Percentiles rank a stretch among this genome's conserved stretches.
These are phyloP conservation scores for Cyanoramphus novaezelandiae DNA, from an alignment of 2,113 vertebrate species.

Conservation along the genomic window DNA sequence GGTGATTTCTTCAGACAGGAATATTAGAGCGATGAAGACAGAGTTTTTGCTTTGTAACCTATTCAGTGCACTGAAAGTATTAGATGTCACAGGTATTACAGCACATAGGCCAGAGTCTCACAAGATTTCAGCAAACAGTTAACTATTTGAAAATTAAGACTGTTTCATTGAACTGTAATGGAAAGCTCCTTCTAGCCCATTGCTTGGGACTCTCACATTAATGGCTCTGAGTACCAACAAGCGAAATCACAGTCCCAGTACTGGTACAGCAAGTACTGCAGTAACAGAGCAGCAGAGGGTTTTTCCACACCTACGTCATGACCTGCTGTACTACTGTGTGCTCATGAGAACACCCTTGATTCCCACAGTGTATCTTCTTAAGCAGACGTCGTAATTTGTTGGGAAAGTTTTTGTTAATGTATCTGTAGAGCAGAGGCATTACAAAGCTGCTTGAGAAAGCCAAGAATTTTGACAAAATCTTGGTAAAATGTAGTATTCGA, in stretches of 20 bases:
- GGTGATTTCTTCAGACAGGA: background rate
- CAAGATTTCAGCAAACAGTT: background rate
- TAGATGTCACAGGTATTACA: background rate
- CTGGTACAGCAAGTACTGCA: background rate
- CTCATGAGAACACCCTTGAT: conserved; percentile 81
- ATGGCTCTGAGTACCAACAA: background rate
- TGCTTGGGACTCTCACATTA: background rate
- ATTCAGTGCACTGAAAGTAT: conserved; percentile 40
- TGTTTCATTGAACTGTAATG: background rate
- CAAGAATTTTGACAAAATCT: conserved; percentile 83
- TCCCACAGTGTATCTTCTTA: conserved; percentile 84
- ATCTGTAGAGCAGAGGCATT: conserved; percentile 89
- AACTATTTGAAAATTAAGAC: conserved; percentile 7
- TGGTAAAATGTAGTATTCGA: conserved; percentile 79
- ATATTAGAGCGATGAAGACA: background rate
- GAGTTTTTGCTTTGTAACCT: background rate
- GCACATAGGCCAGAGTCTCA: background rate
- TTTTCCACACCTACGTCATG: conserved; percentile 71
- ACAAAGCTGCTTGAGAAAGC: conserved; percentile 92
- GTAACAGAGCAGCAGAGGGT: background rate
- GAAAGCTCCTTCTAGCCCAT: background rate
- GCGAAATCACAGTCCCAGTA: background rate
- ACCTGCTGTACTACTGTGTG: conserved; percentile 85
- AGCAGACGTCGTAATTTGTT: conserved; percentile 85
- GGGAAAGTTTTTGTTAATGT: conserved; percentile 91